A percentile compares a stretch with the other conserved stretches of the same genome.
These are phyloP conservation scores for Zaprionus capensis DNA, from an alignment of 1,140 invertebrate species.

Conservation along the genomic window DNA sequence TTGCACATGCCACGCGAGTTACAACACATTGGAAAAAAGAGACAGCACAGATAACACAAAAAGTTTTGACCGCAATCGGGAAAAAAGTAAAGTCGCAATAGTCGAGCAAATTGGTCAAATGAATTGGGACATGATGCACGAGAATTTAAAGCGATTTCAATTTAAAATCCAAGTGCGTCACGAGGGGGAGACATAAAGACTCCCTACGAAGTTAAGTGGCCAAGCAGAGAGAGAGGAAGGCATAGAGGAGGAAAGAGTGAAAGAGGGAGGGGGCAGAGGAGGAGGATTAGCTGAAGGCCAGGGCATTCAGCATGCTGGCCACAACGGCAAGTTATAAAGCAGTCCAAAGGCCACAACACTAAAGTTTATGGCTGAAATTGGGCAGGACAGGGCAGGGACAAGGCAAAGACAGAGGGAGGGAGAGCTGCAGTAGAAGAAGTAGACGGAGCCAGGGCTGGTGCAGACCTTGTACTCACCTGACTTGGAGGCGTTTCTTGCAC, in stretches of 20 bases:
- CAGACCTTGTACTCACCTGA: constrained; percentile 30
- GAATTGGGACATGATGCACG: constrained; percentile 37
- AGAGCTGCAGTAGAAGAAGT: not conserved
- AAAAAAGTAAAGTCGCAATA: constrained; percentile 9
- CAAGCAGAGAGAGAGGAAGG: not conserved
- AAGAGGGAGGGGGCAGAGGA: not conserved
- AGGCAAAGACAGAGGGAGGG: not conserved
- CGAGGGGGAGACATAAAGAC: constrained; percentile 21
- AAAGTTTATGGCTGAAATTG: constrained; percentile 63
- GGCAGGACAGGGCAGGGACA: not conserved
- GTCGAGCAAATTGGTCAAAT: constrained; percentile 54
- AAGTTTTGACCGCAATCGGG: constrained; percentile 2
- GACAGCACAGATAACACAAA: not conserved
- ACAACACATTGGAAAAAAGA: not conserved
- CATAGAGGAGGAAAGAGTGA: fast-evolving
- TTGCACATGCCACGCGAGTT: not conserved
- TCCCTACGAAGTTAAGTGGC: constrained; percentile 33
- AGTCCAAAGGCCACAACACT: constrained; percentile 66
- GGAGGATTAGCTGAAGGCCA: constrained; percentile 21
- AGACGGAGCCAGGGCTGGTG: not conserved
- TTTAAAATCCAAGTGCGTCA: constrained; percentile 22
- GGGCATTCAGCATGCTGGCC: constrained; percentile 44
- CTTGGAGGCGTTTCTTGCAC: constrained; percentile 41
- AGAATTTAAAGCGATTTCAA: constrained; percentile 37
- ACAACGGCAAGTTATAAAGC: constrained; percentile 65